Conservation (phyloP, 2,113 vertebrate species). For the Trogon surrucura region DNA sequence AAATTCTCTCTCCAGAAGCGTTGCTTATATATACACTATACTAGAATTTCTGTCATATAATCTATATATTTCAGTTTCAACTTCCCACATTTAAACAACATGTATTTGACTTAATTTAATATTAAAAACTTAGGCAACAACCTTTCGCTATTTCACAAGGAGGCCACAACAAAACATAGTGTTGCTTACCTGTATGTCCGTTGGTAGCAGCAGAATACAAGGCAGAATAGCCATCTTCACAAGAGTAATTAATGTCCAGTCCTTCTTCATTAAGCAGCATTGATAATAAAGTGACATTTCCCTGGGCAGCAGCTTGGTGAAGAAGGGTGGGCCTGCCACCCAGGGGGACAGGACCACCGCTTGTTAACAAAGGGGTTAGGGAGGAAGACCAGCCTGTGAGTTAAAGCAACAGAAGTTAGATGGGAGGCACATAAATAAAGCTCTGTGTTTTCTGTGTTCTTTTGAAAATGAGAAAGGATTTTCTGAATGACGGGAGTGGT, state of each 20-base stretch:
- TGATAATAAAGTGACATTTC: slow-evolving; percentile 99
- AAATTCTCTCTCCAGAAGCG: neutral
- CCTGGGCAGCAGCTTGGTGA: slow-evolving; percentile 99
- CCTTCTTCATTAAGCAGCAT: slow-evolving; percentile 99
- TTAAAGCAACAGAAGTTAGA: slow-evolving; percentile 83
- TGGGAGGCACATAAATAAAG: slow-evolving; percentile 45
- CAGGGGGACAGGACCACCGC: slow-evolving; percentile 98
- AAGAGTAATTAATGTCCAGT: slow-evolving; percentile 86
- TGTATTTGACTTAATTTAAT: neutral
- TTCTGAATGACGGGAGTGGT: slow-evolving; percentile 37
- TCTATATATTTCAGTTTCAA: neutral
- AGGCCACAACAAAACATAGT: neutral
- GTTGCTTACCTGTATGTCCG: slow-evolving; percentile 90
- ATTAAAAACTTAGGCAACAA: neutral
- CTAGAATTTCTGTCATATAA: neutral
- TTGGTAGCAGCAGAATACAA: slow-evolving; percentile 99
- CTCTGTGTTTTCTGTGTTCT: slow-evolving; percentile 5
- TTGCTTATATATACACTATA: neutral
- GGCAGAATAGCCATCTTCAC: slow-evolving; percentile 92
- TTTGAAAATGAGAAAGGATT: neutral
- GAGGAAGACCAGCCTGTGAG: slow-evolving; percentile 98
- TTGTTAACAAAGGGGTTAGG: slow-evolving; percentile 92
- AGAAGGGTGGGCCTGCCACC: slow-evolving; percentile 97
- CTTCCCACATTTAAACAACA: neutral
- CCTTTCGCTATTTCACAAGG: neutral